Conservation (phyloP, 2,888 invertebrate genomes). For the Thalpophila matura region DNA sequence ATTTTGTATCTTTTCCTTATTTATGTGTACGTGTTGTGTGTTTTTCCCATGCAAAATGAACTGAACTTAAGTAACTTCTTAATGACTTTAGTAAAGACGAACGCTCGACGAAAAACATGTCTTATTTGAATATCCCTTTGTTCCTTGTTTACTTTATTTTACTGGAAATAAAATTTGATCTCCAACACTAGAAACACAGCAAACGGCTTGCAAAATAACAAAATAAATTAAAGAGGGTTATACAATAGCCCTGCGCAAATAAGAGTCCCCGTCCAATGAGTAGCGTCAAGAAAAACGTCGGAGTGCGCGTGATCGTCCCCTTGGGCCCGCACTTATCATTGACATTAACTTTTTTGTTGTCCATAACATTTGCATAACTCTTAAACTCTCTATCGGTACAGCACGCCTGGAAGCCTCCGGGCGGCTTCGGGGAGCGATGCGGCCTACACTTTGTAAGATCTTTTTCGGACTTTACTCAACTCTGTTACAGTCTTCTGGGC, state of each 20-base stretch:
- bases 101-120: constrained; percentile 40
- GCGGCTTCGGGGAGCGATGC: constrained; percentile 79
- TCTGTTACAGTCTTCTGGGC: constrained; percentile 78
- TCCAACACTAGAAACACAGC: constrained; percentile 66
- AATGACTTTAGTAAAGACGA: constrained; percentile 38
- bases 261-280: constrained; percentile 69
- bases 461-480: constrained; percentile 86
- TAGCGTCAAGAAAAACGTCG: constrained; percentile 72
- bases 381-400: constrained; percentile 82
- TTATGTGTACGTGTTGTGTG: constrained; percentile 12
- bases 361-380: constrained; percentile 91
- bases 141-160: constrained; percentile 60
- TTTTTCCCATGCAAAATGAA: constrained; percentile 37
- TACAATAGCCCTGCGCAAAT: constrained; percentile 75
- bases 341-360: constrained; percentile 91
- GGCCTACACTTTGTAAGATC: constrained; percentile 89
- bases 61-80: constrained; percentile 49
- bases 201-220: constrained; percentile 71
- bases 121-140: constrained; percentile 50
- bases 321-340: constrained; percentile 87
- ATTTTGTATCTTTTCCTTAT: constrained; percentile 31
- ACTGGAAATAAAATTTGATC: constrained; percentile 68
- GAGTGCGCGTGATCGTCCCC: constrained; percentile 81
- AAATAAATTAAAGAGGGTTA: constrained; percentile 81
- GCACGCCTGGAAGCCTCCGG: constrained; percentile 80